A percentile compares a stretch with the other conserved stretches of the same genome.
Conservation (phyloP, 2,797 vertebrate genomes). For the Karalla daura region DNA sequence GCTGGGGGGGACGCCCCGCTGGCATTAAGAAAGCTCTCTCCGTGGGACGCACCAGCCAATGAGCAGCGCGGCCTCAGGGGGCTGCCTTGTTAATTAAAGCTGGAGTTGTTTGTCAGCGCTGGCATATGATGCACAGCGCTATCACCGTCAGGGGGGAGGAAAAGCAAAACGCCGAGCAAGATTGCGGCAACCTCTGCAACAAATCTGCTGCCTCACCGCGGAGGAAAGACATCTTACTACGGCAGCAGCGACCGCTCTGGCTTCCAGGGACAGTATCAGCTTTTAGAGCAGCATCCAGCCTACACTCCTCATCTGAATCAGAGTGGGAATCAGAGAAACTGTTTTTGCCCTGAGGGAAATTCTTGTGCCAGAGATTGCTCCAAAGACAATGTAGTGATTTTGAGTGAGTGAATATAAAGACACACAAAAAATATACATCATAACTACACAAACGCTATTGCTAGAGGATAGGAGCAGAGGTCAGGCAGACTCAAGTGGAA, state of each 20-base stretch:
- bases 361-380: no score
- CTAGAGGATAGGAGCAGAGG: no score
- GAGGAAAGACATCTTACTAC: slow-evolving; percentile 57
- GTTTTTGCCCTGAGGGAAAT: no score
- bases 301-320: no score
- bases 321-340: no score
- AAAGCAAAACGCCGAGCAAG: slow-evolving; percentile 55
- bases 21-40: slow-evolving; percentile 75
- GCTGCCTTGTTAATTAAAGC: slow-evolving; percentile 78
- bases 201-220: slow-evolving; percentile 69
- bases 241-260: slow-evolving; percentile 36
- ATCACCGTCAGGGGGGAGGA: slow-evolving; percentile 62
- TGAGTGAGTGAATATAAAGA: no score
- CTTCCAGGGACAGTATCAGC: slow-evolving; percentile 46
- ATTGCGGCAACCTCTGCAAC: slow-evolving; percentile 67
- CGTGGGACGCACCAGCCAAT: slow-evolving; percentile 65
- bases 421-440: no score
- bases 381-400: no score
- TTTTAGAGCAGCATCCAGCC: slow-evolving; percentile 39
- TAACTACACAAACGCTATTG: no score
- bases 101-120: slow-evolving; percentile 74
- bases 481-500: no score
- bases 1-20: slow-evolving; percentile 63
- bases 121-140: slow-evolving; percentile 70
- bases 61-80: slow-evolving; percentile 59